Percentiles rank a stretch among this genome's conserved stretches.
These are phyloP conservation scores for Esox niger DNA, from an alignment of 2,113 vertebrate genomes.

Conservation along the genomic window DNA sequence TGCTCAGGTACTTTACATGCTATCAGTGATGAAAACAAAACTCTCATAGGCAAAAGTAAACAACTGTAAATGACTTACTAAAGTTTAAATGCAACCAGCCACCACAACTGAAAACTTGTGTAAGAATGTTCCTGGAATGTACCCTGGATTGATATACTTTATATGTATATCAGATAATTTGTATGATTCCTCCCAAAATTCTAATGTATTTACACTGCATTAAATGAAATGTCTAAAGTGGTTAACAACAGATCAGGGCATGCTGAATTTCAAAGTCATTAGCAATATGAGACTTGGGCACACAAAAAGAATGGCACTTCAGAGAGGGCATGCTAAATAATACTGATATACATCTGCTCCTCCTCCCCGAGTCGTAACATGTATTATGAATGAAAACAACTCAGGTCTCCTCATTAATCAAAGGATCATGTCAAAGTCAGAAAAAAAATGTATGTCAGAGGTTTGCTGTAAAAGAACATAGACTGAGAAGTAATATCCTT, in stretches of 20 bases:
- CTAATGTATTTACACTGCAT: not conserved
- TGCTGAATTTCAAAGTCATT: not conserved
- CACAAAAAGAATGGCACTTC: not conserved
- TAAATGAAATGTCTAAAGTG: not conserved
- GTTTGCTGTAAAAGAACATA: no score
- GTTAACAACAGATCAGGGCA: not conserved
- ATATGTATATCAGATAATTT: no score
- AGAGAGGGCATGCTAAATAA: not conserved
- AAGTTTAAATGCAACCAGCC: no score
- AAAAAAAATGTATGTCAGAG: not conserved
- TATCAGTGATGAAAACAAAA: no score
- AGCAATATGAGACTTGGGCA: not conserved
- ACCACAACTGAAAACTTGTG: not conserved
- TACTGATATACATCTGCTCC: not conserved
- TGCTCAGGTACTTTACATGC: not conserved
- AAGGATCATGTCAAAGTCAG: not conserved
- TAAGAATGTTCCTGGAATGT: not conserved
- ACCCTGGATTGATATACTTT: not conserved
- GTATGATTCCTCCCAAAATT: no score
- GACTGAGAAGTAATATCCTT: not conserved
- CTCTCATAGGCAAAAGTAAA: no score
- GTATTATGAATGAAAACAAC: constrained; percentile 4
- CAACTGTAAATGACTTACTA: no score
- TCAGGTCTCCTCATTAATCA: constrained; percentile 6
- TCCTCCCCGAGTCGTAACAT: not conserved